Base-by-base conservation (phyloP, 2,888 invertebrate species). In the Drosophila robusta region DNA sequence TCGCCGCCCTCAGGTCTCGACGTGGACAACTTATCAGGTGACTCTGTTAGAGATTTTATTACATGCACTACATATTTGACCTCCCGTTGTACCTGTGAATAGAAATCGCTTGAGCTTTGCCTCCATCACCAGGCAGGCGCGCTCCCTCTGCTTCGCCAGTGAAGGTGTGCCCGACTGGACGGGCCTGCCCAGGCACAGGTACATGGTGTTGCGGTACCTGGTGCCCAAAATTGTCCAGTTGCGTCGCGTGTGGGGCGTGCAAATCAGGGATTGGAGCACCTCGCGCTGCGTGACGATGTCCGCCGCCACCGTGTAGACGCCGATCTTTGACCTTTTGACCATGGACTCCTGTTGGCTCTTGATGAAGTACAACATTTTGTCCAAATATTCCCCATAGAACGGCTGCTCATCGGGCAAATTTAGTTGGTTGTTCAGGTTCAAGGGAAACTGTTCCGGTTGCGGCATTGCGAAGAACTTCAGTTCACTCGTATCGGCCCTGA, bases 361-460 rank as follows among this genome's bases (percentile, higher is more conserved):
- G 4, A 60, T 60, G 12, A 54, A 60, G 36, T 18, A 4, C 9
- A 52, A 36, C 52, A 60, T 52, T 1, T 36, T 34, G 14, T 52
- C 58, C 36, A 52, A n/a, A 14, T 52, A 44, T 0, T 36, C 34
- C 1, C 11, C 3, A 12, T 22, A 3, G 0, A 24, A 3, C 0
- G 1, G 14, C 0, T 29, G 18, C 1, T 9, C 6, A 9, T 14
- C 9, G 9, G 18, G 12, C 9, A 8, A 0, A 8, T 9, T 5
- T 0, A 12, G n/a, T 1, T 39, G 16, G 1, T 12, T 1, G 26
- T 34, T 24, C 0, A 47, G 44, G n/a, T 47, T 47, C 6, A 47
- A 22, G 22, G 46, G 56, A 29, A 38, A 46, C 0, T 7, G 1
- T 1, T 0, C 9, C 9, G 16, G 16, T 0, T 12, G 6, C 6